Conservation (phyloP, 2,797 vertebrate genomes). For the Rhynchonycteris naso region DNA sequence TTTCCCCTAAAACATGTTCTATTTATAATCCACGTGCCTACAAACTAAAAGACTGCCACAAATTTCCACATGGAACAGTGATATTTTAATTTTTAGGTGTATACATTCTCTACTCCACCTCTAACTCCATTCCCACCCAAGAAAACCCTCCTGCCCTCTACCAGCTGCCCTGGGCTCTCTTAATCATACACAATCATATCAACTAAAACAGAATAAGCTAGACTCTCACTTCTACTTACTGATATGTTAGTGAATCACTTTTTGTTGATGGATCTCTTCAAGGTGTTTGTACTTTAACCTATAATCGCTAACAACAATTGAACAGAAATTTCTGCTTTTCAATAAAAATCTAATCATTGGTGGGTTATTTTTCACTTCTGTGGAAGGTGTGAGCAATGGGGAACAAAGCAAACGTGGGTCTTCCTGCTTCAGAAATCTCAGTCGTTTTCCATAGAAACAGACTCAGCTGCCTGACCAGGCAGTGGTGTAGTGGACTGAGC, state of each 20-base stretch:
- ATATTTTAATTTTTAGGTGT: not conserved
- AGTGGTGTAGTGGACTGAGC: no score
- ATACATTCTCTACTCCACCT: not conserved
- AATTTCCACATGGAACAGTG: not conserved
- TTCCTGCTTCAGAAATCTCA: not conserved
- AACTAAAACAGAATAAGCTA: constrained; percentile 25
- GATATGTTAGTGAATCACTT: not conserved
- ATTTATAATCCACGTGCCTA: not conserved
- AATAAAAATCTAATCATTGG: not conserved
- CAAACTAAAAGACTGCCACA: constrained; percentile 10
- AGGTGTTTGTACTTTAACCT: not conserved
- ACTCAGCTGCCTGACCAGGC: not conserved
- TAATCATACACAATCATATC: constrained; percentile 1
- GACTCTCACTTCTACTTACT: not conserved
- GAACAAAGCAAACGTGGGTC: not conserved
- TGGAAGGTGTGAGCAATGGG: not conserved
- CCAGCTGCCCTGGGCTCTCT: not conserved
- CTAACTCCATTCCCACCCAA: not conserved
- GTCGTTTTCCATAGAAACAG: not conserved
- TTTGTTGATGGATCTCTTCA: not conserved
- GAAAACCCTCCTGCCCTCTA: not conserved
- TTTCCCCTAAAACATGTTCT: not conserved
- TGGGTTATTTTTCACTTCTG: not conserved
- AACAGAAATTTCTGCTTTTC: constrained; percentile 12
- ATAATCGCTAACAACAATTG: not conserved